Evolutionary conservation across 2,888 invertebrate species (phyloP).

Genomic region (Drosophila limbata): DNA sequence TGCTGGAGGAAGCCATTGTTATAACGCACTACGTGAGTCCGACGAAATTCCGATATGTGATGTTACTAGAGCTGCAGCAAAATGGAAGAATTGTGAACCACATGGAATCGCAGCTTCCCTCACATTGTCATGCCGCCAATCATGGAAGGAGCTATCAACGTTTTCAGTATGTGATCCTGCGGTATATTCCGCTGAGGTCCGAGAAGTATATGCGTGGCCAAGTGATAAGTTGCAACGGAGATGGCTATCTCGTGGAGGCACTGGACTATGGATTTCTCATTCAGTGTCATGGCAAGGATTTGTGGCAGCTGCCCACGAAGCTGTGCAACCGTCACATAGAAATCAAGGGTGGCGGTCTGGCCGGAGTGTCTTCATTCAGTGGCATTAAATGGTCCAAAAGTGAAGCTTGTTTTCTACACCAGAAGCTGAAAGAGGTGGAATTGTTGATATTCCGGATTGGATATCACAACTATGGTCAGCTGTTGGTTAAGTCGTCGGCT

Average conservation of each 20-base stretch:
- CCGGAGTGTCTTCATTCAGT: conserved; percentile 20
- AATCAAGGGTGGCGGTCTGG: conserved; percentile 24
- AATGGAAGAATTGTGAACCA: conserved; percentile 10
- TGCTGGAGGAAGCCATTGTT: conserved; percentile 24
- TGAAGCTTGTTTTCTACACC: conserved; percentile 17
- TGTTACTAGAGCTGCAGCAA: conserved; percentile 16
- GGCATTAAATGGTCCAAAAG: conserved; percentile 34
- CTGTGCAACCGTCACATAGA: background rate
- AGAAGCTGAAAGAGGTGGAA: conserved; percentile 15
- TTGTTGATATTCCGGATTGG: background rate
- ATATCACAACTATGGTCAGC: conserved; percentile 30
- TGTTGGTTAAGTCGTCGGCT: conserved; percentile 5
- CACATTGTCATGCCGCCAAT: conserved; percentile 11
- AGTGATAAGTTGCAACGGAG: background rate
- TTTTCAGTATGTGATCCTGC: conserved; percentile 50
- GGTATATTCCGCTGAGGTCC: conserved; percentile 5
- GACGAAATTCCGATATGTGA: conserved; percentile 42
- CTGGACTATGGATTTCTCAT: conserved; percentile 63
- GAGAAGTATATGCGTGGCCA: conserved; percentile 49
- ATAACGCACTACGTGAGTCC: conserved; percentile 57
- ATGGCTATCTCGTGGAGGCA: conserved; percentile 48
- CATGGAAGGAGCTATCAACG: background rate
- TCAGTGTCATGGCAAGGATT: conserved; percentile 21
- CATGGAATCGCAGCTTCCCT: conserved; percentile 27
- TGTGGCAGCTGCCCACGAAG: conserved; percentile 50